Evolutionary conservation across 1,140 invertebrate genomes (phyloP), one percentile per base, ranked within the genome.

Genomic region (Anadara kagoshimensis): DNA sequence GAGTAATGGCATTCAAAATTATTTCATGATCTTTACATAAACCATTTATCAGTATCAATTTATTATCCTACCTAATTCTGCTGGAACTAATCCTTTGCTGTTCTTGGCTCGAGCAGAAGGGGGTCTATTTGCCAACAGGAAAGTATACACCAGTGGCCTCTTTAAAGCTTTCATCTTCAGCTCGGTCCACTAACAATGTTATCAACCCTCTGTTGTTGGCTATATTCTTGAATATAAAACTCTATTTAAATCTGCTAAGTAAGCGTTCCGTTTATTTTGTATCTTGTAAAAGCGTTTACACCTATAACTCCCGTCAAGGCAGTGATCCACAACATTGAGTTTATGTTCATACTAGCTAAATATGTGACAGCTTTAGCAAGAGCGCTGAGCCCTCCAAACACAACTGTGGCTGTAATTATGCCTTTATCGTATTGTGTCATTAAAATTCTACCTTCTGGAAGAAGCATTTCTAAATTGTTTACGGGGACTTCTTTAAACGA

Each of bases 131-230:
- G 79, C 79, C 51, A 87, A 78, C 3, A 89, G 73, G 57, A 87
- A 89, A 12, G 79, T 76, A 59, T 89, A 89, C 5, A 81, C 78
- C 12, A 88, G 69, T 54, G 87, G 82, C 82, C 69, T 88, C 86
- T 62, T 89, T 89, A 36, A 87, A 86, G 45, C 78, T 83, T 58
- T 89, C 88, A 65, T 89, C 88, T 62, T 87, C 81, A 10, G 88
- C 87, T 61, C 87, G 61, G 63, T 88, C 86, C 11, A 89, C 85
- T 47, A 89, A 49, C 58, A 87, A 43, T 10, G 86, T 79, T 54
- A 89, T 64, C 49, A 88, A 78, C 12, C 86, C 83, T 22, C 82
- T 70, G 70, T 89, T 89, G 68, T 87, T 88, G 24, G 86, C 85
- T 16, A 89, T 70, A 63, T 86, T 89, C 68, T 89, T 89, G 73